Evolutionary conservation across 2,797 vertebrate species (phyloP).

Genomic region (Leucoraja ocellata): DNA sequence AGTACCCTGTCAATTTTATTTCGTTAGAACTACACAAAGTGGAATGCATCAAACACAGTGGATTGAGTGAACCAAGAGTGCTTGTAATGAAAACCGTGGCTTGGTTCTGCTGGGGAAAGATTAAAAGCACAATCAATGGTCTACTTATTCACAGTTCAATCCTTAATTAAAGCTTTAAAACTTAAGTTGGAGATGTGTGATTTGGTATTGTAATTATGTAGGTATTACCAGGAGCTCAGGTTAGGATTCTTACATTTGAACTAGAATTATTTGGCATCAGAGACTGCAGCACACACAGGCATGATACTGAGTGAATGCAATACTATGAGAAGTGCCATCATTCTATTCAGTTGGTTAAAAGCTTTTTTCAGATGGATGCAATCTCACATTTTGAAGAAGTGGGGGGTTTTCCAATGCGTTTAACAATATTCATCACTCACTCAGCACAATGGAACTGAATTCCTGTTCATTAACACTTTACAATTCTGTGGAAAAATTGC

Average conservation of each 20-base stretch:
- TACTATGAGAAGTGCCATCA: background rate
- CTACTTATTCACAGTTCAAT: background rate
- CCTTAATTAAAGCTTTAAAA: background rate
- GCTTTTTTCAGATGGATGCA: background rate
- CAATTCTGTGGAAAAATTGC: background rate
- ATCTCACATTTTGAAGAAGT: background rate
- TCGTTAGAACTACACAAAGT: background rate
- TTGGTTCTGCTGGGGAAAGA: background rate
- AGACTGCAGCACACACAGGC: background rate
- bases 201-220: background rate
- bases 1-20: background rate
- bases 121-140: background rate
- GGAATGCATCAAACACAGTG: background rate
- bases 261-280: background rate
- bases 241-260: background rate
- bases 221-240: background rate
- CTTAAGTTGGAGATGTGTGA: background rate
- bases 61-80: conserved; percentile 6
- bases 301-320: background rate
- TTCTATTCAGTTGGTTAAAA: background rate
- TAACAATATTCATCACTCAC: background rate
- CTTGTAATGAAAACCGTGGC: background rate
- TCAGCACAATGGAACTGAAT: background rate
- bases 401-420: background rate
- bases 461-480: background rate